phyloP scores from a whole-genome alignment of 2,113 vertebrate genomes.

The Eleginops maclovinus region DNA sequence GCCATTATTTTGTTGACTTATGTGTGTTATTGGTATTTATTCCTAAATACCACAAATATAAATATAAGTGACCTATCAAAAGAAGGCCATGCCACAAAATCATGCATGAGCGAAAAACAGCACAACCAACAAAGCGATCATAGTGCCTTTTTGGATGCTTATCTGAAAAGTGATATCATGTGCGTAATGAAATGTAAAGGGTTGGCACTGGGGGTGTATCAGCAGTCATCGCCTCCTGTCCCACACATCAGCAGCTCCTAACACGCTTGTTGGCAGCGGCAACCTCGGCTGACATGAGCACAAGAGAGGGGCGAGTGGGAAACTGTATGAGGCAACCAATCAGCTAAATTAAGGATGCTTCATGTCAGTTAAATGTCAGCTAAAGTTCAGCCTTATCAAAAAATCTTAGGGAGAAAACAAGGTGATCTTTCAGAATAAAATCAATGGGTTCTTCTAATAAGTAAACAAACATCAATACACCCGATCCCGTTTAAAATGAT shows the following conservation, averaged over 20 bases:
- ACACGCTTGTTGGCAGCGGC: slow-evolving; percentile 20
- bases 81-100: not conserved
- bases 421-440: slow-evolving; percentile 20
- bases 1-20: not conserved
- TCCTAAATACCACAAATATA: not conserved
- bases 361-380: slow-evolving; percentile 50
- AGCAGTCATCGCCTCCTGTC: slow-evolving; percentile 50
- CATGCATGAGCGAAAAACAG: not conserved
- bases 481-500: not conserved
- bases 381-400: slow-evolving; percentile 38
- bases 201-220: slow-evolving; percentile 24
- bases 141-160: not conserved
- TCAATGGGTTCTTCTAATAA: not conserved
- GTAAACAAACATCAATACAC: not conserved
- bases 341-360: slow-evolving; percentile 44
- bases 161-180: slow-evolving; percentile 47
- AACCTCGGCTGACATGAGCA: slow-evolving; percentile 6
- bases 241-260: slow-evolving; percentile 50
- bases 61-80: not conserved
- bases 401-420: slow-evolving; percentile 39
- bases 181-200: slow-evolving; percentile 45
- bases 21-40: not conserved
- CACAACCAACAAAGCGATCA: not conserved
- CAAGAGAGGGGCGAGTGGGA: slow-evolving; percentile 18
- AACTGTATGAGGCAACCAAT: slow-evolving; percentile 15